phyloP scores from a whole-genome alignment of 1,140 invertebrate species.

The Manduca sexta region DNA sequence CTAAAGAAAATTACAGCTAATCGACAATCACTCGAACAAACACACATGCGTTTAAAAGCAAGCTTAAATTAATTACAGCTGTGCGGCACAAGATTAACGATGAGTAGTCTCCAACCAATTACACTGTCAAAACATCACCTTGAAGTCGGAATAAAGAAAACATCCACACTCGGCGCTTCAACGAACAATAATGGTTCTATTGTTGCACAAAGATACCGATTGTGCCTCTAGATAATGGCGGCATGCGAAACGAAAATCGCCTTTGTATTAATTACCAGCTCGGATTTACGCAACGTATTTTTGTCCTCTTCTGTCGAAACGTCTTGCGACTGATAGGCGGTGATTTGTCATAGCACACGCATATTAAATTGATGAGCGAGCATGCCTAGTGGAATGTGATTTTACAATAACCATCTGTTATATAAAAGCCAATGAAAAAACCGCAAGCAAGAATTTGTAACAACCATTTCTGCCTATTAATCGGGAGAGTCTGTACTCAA shows the following conservation, averaged over 20 bases:
- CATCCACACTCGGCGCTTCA: slow-evolving; percentile 30
- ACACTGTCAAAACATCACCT: slow-evolving; percentile 57
- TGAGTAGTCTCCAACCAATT: slow-evolving; percentile 38
- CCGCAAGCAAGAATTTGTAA: background rate
- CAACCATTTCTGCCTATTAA: background rate
- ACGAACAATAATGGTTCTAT: slow-evolving; percentile 47
- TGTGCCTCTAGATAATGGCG: slow-evolving; percentile 32
- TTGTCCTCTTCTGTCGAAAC: slow-evolving; percentile 27
- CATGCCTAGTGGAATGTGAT: slow-evolving; percentile 5
- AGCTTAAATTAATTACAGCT: slow-evolving; percentile 37
- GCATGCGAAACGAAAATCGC: slow-evolving; percentile 47
- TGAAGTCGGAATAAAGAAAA: slow-evolving; percentile 51
- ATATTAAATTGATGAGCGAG: slow-evolving; percentile 36
- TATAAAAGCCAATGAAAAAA: slow-evolving; percentile 3
- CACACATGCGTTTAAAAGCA: background rate
- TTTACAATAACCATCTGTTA: slow-evolving; percentile 4
- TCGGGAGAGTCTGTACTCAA: too few relatives aligned
- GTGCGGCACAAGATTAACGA: slow-evolving; percentile 35
- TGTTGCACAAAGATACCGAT: slow-evolving; percentile 42
- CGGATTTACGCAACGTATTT: slow-evolving; percentile 23
- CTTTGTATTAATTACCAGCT: slow-evolving; percentile 44
- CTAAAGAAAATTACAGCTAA: slow-evolving; percentile 9
- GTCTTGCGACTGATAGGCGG: slow-evolving; percentile 19
- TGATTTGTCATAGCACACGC: slow-evolving; percentile 39
- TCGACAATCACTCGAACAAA: slow-evolving; percentile 22